Evolutionary conservation across 2,797 vertebrate species (phyloP).

Genomic region (Buphagus erythrorhynchus): DNA sequence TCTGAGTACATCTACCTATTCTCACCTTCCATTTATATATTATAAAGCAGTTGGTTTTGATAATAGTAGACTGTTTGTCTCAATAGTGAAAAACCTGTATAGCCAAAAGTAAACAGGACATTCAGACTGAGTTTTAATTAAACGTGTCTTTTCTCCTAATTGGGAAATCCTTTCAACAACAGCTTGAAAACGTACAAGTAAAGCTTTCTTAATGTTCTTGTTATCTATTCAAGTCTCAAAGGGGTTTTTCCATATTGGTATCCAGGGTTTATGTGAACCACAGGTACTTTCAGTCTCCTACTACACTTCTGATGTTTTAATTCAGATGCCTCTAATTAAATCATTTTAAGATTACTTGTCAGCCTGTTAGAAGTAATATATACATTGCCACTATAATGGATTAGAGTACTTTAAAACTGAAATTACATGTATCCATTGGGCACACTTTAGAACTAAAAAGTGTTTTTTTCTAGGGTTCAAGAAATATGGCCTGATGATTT

Average conservation of each 20-base stretch:
- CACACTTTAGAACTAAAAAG: neutral
- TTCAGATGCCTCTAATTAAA: neutral
- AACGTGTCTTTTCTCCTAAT: neutral
- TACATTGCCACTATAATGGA: neutral
- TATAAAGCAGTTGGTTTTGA: neutral
- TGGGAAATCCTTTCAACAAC: neutral
- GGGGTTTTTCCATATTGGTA: neutral
- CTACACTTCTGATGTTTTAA: slow-evolving; percentile 15
- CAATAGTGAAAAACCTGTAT: neutral
- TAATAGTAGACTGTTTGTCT: neutral
- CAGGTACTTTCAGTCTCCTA: slow-evolving; percentile 12
- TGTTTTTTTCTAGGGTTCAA: neutral
- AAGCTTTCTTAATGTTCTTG: slow-evolving; percentile 2
- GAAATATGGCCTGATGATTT: neutral
- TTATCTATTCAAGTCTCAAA: slow-evolving; percentile 11
- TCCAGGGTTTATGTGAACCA: neutral
- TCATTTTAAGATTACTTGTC: slow-evolving; percentile 9
- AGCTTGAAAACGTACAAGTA: neutral
- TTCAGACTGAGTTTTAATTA: slow-evolving; percentile 14
- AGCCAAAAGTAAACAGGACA: neutral
- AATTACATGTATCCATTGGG: neutral
- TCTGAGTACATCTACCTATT: neutral
- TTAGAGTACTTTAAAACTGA: slow-evolving; percentile 4
- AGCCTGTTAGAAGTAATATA: slow-evolving; percentile 32
- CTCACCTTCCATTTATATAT: neutral